Evolutionary conservation across 2,797 vertebrate genomes (phyloP).

Genomic region (Miichthys miiuy): DNA sequence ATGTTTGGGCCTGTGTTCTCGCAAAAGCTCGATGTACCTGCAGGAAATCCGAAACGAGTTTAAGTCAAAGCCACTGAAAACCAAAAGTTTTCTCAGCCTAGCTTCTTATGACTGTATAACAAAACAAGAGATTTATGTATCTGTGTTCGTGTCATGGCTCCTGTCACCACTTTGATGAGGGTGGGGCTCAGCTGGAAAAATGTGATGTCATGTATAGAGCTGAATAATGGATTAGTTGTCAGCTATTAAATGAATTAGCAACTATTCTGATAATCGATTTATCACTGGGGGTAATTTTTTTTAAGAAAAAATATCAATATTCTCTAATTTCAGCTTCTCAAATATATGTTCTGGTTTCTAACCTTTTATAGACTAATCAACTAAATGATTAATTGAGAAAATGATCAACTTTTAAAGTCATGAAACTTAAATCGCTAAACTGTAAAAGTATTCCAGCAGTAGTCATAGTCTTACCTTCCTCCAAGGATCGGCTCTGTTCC

Average conservation of each 20-base stretch:
- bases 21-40: slow-evolving; percentile 94
- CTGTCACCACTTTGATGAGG: not conserved
- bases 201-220: not conserved
- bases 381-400: no score
- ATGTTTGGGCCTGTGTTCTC: slow-evolving; percentile 91
- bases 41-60: slow-evolving; percentile 44
- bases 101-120: not conserved
- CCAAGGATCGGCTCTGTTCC: slow-evolving; percentile 91
- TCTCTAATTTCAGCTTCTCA: no score
- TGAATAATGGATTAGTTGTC: no score
- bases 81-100: not conserved
- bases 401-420: no score
- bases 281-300: no score
- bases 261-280: no score
- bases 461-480: slow-evolving; percentile 80
- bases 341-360: no score
- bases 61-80: not conserved
- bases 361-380: no score
- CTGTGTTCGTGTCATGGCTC: not conserved
- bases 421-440: not conserved
- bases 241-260: no score
- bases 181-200: not conserved
- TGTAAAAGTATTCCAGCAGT: not conserved
- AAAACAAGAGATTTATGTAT: not conserved
- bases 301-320: no score